A percentile compares a stretch with the other conserved stretches of the same genome.
Conservation (phyloP, 2,113 vertebrate species). For the Chloropsis hardwickii region DNA sequence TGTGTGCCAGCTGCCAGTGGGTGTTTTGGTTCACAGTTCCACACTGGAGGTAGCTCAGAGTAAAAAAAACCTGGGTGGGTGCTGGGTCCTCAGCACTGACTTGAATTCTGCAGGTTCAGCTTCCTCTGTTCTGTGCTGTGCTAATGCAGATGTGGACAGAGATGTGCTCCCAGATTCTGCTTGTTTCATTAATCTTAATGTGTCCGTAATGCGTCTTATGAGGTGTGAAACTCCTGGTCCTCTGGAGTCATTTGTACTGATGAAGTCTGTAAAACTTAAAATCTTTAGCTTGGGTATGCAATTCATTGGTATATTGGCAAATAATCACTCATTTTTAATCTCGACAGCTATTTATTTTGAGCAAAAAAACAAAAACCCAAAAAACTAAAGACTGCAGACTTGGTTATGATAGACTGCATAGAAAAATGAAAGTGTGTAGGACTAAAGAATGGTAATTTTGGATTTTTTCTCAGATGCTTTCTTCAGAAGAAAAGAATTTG, state of each 20-base stretch:
- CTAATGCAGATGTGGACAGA: neutral
- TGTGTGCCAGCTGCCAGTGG: accelerated
- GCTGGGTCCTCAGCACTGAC: neutral
- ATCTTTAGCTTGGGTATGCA: neutral
- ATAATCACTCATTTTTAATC: neutral
- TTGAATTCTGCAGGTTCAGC: neutral
- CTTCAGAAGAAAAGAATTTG: neutral
- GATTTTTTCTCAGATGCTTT: neutral
- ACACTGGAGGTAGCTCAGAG: neutral
- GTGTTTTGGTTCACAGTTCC: neutral
- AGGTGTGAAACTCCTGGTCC: neutral
- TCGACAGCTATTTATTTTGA: neutral
- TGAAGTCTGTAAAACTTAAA: neutral
- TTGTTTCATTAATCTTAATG: neutral
- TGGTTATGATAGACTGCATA: neutral
- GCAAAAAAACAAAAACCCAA: neutral
- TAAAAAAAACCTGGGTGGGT: neutral
- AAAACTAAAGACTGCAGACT: neutral
- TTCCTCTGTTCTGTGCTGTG: neutral
- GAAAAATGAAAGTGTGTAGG: neutral
- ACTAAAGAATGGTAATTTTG: neutral
- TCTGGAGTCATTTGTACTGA: neutral
- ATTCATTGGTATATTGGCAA: neutral
- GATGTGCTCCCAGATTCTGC: neutral
- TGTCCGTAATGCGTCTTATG: neutral